Conservation (phyloP, 2,888 invertebrate species). For the Nomada hirtipes region DNA sequence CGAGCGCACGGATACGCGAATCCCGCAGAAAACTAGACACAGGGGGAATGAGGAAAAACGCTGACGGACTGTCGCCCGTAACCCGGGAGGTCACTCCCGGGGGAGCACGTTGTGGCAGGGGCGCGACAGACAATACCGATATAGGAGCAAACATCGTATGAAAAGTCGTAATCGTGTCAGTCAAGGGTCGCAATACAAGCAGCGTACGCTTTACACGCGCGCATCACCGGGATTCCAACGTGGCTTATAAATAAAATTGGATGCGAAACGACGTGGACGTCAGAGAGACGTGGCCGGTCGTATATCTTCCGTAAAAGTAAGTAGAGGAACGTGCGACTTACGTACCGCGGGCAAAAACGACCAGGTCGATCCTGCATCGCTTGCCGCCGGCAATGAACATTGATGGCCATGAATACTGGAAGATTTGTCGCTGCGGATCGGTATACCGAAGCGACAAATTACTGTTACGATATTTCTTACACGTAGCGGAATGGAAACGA, state of each 20-base stretch:
- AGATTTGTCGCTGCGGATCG: background rate
- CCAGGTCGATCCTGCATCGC: slow-evolving; percentile 2
- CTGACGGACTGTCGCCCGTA: slow-evolving; percentile 55
- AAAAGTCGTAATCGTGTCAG: slow-evolving; percentile 47
- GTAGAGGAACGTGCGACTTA: slow-evolving; percentile 29
- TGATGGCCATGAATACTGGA: background rate
- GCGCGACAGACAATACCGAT: slow-evolving; percentile 11
- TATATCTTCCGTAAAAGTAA: slow-evolving; percentile 40
- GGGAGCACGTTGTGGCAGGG: slow-evolving; percentile 17
- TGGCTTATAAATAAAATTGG: slow-evolving; percentile 55
- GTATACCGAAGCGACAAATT: slow-evolving; percentile 12
- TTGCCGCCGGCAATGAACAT: background rate
- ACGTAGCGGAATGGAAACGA: background rate
- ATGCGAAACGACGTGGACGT: slow-evolving; percentile 10
- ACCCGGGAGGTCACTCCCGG: slow-evolving; percentile 55
- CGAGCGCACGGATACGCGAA: slow-evolving; percentile 21
- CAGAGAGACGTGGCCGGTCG: slow-evolving; percentile 34
- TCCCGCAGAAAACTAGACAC: slow-evolving; percentile 44
- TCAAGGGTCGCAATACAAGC: slow-evolving; percentile 13
- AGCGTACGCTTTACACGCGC: slow-evolving; percentile 10
- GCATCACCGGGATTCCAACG: slow-evolving; percentile 17
- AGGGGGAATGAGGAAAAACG: slow-evolving; percentile 48
- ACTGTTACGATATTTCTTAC: background rate
- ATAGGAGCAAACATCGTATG: slow-evolving; percentile 45
- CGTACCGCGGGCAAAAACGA: slow-evolving; percentile 28